Conservation (phyloP, 2,113 vertebrate genomes). For the Emberiza fucata region DNA sequence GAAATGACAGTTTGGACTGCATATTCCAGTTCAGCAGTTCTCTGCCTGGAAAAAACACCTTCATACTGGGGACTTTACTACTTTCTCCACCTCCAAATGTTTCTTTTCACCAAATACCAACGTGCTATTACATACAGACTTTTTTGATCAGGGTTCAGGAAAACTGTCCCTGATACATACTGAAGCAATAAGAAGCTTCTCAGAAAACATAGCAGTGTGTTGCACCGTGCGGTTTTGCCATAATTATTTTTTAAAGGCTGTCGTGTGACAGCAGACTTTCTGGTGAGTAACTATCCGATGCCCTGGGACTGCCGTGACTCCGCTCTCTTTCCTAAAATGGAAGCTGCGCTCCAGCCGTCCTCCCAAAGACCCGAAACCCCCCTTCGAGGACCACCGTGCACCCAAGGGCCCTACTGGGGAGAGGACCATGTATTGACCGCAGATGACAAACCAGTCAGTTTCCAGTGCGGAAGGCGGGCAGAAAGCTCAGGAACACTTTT, state of each 20-base stretch:
- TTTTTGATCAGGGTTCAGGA: not conserved
- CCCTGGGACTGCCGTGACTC: not conserved
- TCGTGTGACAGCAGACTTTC: not conserved
- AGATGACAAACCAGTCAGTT: not conserved
- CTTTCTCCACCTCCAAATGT: not conserved
- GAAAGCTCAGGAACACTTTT: not conserved
- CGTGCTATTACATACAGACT: fast-evolving
- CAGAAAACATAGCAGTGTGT: not conserved
- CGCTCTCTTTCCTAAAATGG: slow-evolving; percentile 43
- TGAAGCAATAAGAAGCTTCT: not conserved
- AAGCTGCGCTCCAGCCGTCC: not conserved
- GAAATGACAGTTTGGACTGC: not conserved
- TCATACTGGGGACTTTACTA: fast-evolving
- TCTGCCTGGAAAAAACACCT: not conserved
- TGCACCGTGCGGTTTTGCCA: not conserved
- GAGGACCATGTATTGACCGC: fast-evolving
- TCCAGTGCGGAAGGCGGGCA: not conserved
- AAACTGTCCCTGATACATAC: not conserved
- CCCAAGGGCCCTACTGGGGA: fast-evolving
- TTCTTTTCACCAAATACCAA: not conserved
- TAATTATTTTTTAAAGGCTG: not conserved
- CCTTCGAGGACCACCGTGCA: not conserved
- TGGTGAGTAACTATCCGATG: not conserved
- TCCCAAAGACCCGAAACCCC: not conserved
- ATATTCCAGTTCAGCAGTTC: not conserved